Evolutionary conservation across 1,140 invertebrate genomes (phyloP).

Genomic region (Brachionus sp.): DNA sequence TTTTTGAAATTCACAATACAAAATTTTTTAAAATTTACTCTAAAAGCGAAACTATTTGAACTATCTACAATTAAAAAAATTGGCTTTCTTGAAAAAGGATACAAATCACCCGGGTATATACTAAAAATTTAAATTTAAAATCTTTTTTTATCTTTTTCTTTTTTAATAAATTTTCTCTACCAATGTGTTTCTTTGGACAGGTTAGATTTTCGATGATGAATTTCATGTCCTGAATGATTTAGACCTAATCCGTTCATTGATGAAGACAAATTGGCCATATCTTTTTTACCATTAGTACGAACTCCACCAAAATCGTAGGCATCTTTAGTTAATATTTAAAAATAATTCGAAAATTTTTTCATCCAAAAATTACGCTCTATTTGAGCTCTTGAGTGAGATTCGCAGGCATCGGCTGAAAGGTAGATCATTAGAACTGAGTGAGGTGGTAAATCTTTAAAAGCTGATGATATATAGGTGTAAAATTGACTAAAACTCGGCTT

Average conservation of each 20-base stretch:
- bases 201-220: background rate
- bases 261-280: conserved; percentile 52
- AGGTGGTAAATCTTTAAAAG: conserved; percentile 84
- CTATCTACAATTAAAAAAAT: conserved; percentile 90
- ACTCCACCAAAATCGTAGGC: conserved; percentile 88
- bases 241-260: background rate
- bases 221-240: background rate
- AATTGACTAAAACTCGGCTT: conserved; percentile 90
- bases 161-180: conserved; percentile 6
- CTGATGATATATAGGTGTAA: conserved; percentile 85
- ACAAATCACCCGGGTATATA: conserved; percentile 85
- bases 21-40: conserved; percentile 55
- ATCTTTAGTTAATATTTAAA: conserved; percentile 59
- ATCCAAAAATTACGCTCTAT: conserved; percentile 19
- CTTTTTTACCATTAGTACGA: conserved; percentile 76
- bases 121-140: no score
- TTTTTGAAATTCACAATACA: no score
- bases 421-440: conserved; percentile 86
- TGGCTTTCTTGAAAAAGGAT: conserved; percentile 83
- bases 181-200: conserved; percentile 10
- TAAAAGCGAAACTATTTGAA: conserved; percentile 88
- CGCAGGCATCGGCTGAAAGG: conserved; percentile 74
- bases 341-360: background rate
- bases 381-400: conserved; percentile 29
- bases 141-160: no score